Evolutionary conservation across 2,888 invertebrate genomes (phyloP).

Genomic region (Tanypteryx hageni): DNA sequence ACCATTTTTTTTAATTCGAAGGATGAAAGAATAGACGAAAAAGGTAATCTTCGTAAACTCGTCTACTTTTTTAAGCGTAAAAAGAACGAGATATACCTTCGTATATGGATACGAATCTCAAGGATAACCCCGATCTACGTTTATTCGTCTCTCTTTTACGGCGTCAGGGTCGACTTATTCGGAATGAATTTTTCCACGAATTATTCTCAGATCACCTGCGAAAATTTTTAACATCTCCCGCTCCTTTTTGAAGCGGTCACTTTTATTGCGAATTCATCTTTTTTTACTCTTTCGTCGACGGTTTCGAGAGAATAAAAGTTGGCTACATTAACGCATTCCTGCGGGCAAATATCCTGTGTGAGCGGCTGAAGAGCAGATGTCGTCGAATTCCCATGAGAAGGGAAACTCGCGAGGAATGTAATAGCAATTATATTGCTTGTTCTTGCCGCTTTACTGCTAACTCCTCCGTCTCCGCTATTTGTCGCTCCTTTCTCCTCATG

Average conservation of each 20-base stretch:
- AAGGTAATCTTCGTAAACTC: no score
- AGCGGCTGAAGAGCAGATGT: not conserved
- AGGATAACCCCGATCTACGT: no score
- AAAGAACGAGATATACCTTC: no score
- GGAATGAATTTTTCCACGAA: not conserved
- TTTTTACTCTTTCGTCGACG: not conserved
- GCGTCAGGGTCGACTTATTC: not conserved
- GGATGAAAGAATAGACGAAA: not conserved
- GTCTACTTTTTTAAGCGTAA: no score
- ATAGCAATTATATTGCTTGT: slow-evolving; percentile 37
- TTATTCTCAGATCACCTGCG: not conserved
- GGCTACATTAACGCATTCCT: slow-evolving; percentile 1
- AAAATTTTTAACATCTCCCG: not conserved
- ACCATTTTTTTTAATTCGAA: not conserved
- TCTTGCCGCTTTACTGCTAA: not conserved
- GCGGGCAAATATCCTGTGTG: not conserved
- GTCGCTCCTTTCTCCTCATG: not conserved
- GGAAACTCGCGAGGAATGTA: slow-evolving; percentile 10
- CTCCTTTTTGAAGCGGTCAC: not conserved
- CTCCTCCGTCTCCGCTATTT: not conserved
- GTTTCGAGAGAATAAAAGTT: slow-evolving; percentile 1
- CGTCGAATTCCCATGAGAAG: slow-evolving; percentile 25
- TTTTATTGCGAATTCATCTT: no score
- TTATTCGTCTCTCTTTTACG: not conserved
- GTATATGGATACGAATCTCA: no score